A percentile compares a stretch with the other conserved stretches of the same genome.
Evolutionary conservation across 2,113 vertebrate species (phyloP).

Genomic region (Chunga burmeisteri): DNA sequence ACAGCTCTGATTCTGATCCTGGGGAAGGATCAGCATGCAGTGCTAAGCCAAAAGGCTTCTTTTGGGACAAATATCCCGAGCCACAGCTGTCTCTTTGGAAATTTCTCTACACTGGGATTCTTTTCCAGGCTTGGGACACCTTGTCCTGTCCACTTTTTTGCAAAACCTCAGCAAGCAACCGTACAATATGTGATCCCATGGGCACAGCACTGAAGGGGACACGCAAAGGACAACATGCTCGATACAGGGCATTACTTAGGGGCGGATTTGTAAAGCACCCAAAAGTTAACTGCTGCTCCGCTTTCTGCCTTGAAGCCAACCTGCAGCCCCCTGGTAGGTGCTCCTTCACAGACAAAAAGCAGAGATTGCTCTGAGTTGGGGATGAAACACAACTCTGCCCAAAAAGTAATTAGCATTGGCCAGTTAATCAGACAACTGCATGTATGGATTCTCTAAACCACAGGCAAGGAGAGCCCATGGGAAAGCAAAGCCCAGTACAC

Average conservation of each 20-base stretch:
- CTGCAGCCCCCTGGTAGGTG: not conserved
- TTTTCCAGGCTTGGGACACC: not conserved
- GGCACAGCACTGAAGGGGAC: not conserved
- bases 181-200: not conserved
- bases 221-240: not conserved
- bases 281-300: conserved; percentile 24
- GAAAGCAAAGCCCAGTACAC: not conserved
- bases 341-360: conserved; percentile 34
- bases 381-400: conserved; percentile 27
- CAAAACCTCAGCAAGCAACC: not conserved
- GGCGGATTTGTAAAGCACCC: not conserved
- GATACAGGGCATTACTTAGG: not conserved
- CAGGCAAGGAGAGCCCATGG: not conserved
- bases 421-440: conserved; percentile 15
- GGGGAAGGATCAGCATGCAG: not conserved
- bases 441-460: not conserved
- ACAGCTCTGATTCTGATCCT: not conserved
- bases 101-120: not conserved
- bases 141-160: not conserved
- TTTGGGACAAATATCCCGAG: not conserved
- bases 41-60: not conserved
- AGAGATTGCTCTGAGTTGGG: not conserved
- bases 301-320: conserved; percentile 23
- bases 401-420: not conserved
- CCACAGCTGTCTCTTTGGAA: not conserved